Base-by-base conservation (phyloP, 2,888 invertebrate species). In the Cistogaster globosa region DNA sequence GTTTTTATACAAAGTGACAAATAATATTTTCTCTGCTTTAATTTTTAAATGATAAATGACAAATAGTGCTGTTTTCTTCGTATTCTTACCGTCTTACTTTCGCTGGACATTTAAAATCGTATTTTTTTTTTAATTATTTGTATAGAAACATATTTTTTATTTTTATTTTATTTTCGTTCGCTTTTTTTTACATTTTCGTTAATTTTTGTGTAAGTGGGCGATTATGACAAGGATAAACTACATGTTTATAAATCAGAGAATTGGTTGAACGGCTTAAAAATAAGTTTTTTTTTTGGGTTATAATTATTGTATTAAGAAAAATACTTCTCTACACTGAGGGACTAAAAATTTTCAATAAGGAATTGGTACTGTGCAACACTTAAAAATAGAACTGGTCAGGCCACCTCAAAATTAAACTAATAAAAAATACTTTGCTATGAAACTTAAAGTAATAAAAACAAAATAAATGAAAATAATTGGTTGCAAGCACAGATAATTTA, bases 21-120 rank as follows among this genome's bases (percentile, higher is more conserved):
- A 83, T 74, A 68, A 57, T 62, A 55, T 68, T 63, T 63, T 69
- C 57, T 82, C 57, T 82, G 51, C 42, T 80, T 67, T 53, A 77
- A 57, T 77, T 79, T 65, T 53, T 42, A 79, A 75, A 79, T 84
- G 84, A 84, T 84, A 81, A 84, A 81, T 84, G 67, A 68, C 77
- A 48, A 80, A 72, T 80, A 77, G 67, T 84, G 80, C 75, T 72
- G 82, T 65, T 74, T 53, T 65, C 42, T 55, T 55, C n/a, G 69
- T 68, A 84, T 72, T 53, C 58, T 12, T 9, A 38, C 14, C n/a
- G 36, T 55, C 68, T 68, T 38, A 42, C 32, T 68, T 57, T 14
- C 60, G 62, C 55, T 71, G 55, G 63, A 55, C 78, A 71, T 69
- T 78, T 69, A 36, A 55, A 78, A 69, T 32, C 45, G 62, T 55